Evolutionary conservation across 2,113 vertebrate species (phyloP), one percentile per base, ranked within the genome.

Genomic region (Edolisoma coerulescens): DNA sequence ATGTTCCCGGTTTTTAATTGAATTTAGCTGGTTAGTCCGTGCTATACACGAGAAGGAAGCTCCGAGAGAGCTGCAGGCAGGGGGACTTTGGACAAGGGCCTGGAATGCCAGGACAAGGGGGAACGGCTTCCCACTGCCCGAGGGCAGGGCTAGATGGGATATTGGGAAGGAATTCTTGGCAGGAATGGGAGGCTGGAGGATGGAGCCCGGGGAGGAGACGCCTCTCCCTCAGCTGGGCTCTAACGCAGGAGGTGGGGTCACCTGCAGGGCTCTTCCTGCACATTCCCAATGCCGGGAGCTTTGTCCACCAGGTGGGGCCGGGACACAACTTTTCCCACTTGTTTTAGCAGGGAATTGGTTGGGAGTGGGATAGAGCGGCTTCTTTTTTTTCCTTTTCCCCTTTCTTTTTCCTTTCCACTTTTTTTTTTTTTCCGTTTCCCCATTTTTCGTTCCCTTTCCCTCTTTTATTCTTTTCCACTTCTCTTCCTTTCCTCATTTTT

Each of bases 1-100:
- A 0, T 0, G 13, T 64, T 64, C 11, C 4, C 1, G 0, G 11
- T 21, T 33, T 44, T 73, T 10, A 10, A 10, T 35, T 11, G 26
- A 2, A 3, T n/a, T 37, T 15, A n/a, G 4, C 16, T 6, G 35
- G 5, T 32, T 14, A 6, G 13, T 35, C 14, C 7, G 3, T 19
- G 4, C 33, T 18, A 5, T 30, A 11, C 20, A 1, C 3, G 1
- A 9, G 39, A 19, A 68, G 27, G 45, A 17, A 17, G 17, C 53
- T 44, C 27, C 1, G 14, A 23, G 37, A 13, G 33, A 68, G 63
- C 63, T 44, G 45, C 33, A 10, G 54, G 45, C 33, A 10, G 54
- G 20, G n/a, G 27, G 14, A 23, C 73, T 69, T 24, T 52, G 60
- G 17, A 7, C 5, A 37, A 27, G 18, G 44, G 52, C 13, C 11